A percentile compares a stretch with the other conserved stretches of the same genome.
Conservation (phyloP, 2,113 vertebrate genomes). For the Anolis sagrei region DNA sequence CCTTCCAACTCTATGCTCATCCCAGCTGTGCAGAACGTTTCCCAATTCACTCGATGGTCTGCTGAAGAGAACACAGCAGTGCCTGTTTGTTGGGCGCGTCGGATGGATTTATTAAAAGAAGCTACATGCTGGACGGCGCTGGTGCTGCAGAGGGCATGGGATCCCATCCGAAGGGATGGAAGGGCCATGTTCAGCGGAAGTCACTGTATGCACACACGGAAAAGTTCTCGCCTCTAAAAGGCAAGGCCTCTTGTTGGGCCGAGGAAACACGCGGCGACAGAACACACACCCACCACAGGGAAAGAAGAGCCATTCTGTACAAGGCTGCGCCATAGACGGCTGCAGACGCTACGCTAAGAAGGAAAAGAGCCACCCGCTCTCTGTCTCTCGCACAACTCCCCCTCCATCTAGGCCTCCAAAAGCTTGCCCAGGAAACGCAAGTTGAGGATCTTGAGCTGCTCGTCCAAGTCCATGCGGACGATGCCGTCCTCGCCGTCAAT, state of each 20-base stretch:
- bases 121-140: not conserved
- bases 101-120: slow-evolving; percentile 21
- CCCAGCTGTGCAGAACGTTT: no score
- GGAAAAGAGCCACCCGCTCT: not conserved
- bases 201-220: not conserved
- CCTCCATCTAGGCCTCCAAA: slow-evolving; percentile 74
- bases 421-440: slow-evolving; percentile 91
- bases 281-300: not conserved
- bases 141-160: not conserved
- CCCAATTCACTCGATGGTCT: no score
- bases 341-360: not conserved
- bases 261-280: not conserved
- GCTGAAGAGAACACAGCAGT: not conserved
- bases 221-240: not conserved
- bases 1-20: no score
- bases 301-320: not conserved
- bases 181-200: not conserved
- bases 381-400: rapidly evolving
- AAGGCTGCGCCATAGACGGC: not conserved
- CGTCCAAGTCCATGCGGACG: slow-evolving; percentile 91
- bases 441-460: slow-evolving; percentile 94
- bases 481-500: slow-evolving; percentile 94
- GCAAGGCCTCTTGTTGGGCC: not conserved
- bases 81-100: not conserved
- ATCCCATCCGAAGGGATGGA: not conserved